Percentiles rank a stretch among this genome's conserved stretches.
Conservation (phyloP, 2,113 vertebrate species). For the Actenoides hombroni region DNA sequence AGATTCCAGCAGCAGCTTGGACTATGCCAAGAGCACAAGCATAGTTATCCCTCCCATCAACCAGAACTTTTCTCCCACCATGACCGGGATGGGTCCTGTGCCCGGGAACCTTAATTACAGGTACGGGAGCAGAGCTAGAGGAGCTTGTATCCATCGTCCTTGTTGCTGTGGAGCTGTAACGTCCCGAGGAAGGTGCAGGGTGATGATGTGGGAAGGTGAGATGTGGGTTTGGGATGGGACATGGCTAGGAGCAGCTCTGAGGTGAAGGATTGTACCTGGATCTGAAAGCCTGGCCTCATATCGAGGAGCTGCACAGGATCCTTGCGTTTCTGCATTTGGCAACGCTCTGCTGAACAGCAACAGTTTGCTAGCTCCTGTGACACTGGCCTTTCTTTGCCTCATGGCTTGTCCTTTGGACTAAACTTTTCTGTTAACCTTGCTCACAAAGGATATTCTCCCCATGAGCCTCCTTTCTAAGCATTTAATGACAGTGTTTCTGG, state of each 20-base stretch:
- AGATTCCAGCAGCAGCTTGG: slow-evolving; percentile 58
- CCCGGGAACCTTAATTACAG: slow-evolving; percentile 70
- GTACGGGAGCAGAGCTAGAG: slow-evolving; percentile 55
- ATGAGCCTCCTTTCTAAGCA: background rate
- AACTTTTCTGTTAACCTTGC: background rate
- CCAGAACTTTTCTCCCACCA: slow-evolving; percentile 49
- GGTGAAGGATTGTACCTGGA: background rate
- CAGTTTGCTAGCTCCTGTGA: background rate
- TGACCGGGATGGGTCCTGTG: slow-evolving; percentile 19
- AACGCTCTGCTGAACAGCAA: background rate
- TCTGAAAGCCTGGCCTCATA: background rate
- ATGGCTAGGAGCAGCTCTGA: background rate
- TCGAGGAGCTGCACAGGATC: background rate
- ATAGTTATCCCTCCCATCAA: slow-evolving; percentile 70
- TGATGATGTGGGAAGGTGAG: accelerated
- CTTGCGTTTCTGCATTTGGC: background rate
- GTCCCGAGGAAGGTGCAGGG: background rate
- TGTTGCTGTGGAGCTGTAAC: background rate
- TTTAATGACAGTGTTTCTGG: background rate
- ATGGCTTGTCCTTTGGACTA: background rate
- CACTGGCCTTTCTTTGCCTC: background rate
- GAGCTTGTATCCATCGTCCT: background rate
- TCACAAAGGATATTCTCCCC: background rate
- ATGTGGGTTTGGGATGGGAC: background rate
- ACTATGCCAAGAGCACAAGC: slow-evolving; percentile 34